Evolutionary conservation across 2,888 invertebrate genomes (phyloP), one percentile per base, ranked within the genome.

Genomic region (Noctua janthe): DNA sequence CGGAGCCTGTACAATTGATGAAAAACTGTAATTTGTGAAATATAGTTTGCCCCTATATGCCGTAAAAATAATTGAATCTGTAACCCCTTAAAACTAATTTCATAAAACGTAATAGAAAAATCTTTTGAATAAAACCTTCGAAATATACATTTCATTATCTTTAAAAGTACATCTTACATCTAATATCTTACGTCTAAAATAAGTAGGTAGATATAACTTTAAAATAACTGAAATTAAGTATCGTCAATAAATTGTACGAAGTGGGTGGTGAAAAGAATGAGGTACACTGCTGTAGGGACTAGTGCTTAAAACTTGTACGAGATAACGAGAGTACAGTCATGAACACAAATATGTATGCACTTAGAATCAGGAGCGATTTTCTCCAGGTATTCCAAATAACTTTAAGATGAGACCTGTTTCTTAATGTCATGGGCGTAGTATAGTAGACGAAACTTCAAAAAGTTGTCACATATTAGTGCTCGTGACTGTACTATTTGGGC

Each of bases 101-200:
- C 8, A 71, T 59, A 81, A 83, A 83, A 69, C 70, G 11, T 75
- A 49, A 67, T 56, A 82, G 80, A 82, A 82, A 88, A 85, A 81
- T 71, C 66, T 83, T 88, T 89, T 81, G 86, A 82, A 86, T 77
- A 86, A 74, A 89, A 89, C 82, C 80, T 89, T 92, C 94, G 92
- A 94, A 94, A 94, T 94, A 94, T 95, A 94, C 94, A 94, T 91
- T 92, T 92, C 88, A 91, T 85, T 91, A 88, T 86, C 84, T 89
- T 87, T 88, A 90, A 89, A 85, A 85, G 86, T 90, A 86, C 82
- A 1, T 49, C 43, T 70, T 83, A 81, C 85, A 82, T 39, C 39
- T 83, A 84, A 62, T 70, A 73, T 77, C 74, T 79, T 85, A 85
- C 1, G 77, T 71, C 82, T 86, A 88, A 75, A 76, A 72, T 77